Conservation (phyloP, 2,888 invertebrate species). For the Trissolcus japonicus region DNA sequence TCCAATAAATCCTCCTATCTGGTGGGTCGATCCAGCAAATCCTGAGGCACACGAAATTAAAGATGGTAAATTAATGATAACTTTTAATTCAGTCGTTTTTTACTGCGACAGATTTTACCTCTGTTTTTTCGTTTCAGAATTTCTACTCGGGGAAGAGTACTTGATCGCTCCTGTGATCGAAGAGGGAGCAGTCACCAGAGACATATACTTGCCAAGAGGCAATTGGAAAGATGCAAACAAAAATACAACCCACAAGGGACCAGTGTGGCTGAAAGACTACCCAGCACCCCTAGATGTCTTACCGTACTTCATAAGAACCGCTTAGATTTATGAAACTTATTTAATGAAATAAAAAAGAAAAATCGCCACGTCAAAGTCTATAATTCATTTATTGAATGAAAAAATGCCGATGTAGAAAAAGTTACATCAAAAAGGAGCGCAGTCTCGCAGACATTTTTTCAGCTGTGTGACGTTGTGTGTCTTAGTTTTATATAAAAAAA, state of each 20-base stretch:
- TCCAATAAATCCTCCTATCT: constrained; percentile 88
- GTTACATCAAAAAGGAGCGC: no score
- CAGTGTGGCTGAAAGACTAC: constrained; percentile 81
- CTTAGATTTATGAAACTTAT: background rate
- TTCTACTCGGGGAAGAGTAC: constrained; percentile 85
- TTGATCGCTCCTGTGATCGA: constrained; percentile 87
- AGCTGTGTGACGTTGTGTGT: no score
- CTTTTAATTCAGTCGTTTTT: background rate
- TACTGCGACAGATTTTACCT: background rate
- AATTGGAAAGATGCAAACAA: constrained; percentile 81
- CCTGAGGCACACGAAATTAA: constrained; percentile 78
- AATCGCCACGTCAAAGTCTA: no score
- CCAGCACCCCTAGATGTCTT: constrained; percentile 82
- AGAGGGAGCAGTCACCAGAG: constrained; percentile 80
- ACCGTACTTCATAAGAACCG: constrained; percentile 80
- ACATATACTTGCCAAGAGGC: constrained; percentile 87
- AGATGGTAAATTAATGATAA: constrained; percentile 67
- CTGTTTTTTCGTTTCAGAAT: constrained; percentile 79
- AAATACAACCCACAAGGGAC: constrained; percentile 78
- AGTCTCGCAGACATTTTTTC: no score
- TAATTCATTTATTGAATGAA: no score
- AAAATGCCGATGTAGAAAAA: no score
- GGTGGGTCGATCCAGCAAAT: constrained; percentile 89
- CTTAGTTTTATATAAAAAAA: no score
- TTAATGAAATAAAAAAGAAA: no score